Conservation (phyloP, 1,140 invertebrate genomes). For the Pectinophora gossypiella region DNA sequence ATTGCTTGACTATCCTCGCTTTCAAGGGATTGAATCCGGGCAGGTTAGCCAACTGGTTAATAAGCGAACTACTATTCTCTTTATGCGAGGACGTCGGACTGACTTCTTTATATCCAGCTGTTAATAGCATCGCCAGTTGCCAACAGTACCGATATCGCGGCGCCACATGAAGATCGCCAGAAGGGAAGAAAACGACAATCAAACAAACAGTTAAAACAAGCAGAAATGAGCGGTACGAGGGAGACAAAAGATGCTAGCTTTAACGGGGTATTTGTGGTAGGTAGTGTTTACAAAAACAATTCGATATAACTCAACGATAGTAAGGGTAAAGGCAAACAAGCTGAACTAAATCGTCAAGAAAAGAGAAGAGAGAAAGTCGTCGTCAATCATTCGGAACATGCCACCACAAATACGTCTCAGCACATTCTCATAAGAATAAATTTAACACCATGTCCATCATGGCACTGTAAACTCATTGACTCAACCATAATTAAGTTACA, state of each 20-base stretch:
- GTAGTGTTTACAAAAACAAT: neutral
- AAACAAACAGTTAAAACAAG: slow-evolving; percentile 64
- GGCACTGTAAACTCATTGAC: slow-evolving; percentile 10
- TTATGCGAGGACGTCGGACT: slow-evolving; percentile 75
- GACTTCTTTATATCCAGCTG: slow-evolving; percentile 72
- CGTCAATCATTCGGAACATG: slow-evolving; percentile 17
- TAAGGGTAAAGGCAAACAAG: neutral
- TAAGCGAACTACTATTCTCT: slow-evolving; percentile 79
- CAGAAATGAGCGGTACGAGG: slow-evolving; percentile 34
- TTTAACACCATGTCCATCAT: slow-evolving; percentile 29
- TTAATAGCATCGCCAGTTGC: slow-evolving; percentile 55
- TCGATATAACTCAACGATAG: neutral
- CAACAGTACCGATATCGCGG: slow-evolving; percentile 52
- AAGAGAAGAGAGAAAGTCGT: slow-evolving; percentile 6
- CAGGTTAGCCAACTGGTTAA: slow-evolving; percentile 80
- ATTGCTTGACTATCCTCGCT: slow-evolving; percentile 79
- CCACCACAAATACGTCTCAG: slow-evolving; percentile 37
- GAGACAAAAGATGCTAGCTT: neutral
- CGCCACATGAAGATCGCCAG: slow-evolving; percentile 66
- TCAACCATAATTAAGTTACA: neutral
- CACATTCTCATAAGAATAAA: slow-evolving; percentile 37
- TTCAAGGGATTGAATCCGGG: slow-evolving; percentile 79
- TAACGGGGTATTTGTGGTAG: neutral
- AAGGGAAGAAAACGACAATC: slow-evolving; percentile 71
- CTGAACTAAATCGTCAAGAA: neutral